Evolutionary conservation across 2,797 vertebrate species (phyloP), one percentile per base, ranked within the genome.

Genomic region (Knipowitschia caucasica): DNA sequence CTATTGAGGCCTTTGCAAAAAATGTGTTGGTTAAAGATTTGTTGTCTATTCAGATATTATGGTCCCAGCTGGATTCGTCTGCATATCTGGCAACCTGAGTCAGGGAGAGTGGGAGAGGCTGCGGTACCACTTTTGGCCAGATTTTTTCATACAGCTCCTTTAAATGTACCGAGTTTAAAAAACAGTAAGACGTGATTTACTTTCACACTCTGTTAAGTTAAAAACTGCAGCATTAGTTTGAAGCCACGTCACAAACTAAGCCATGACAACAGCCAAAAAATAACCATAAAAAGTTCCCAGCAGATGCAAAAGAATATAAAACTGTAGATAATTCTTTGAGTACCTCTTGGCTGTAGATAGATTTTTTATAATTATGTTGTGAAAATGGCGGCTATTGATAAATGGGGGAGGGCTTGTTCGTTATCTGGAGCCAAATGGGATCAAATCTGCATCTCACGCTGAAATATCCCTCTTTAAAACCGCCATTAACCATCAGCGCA

Each of bases 391-490:
- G 46, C 15, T 63, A 50, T 34, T 40, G 18, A 43, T 62, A 65
- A 55, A 46, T 51, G 59, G 49, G 55, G 60, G 56, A 58, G 43
- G 43, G 33, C 61, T 62, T 57, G 69, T 55, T 74, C 11, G 17
- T 73, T 74, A 55, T 50, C 43, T 38, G 10, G 43, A 31, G 50
- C 56, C 53, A 62, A 67, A 67, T 64, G 62, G 60, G 53, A 67
- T 73, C 50, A 55, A 58, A 71, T 63, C 43, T 64, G 66, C 58
- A 59, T 58, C 53, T 62, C 55, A 46, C 49, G 42, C 51, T 62
- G 26, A 71, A 63, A 75, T 50, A 57, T 58, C 12, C 15, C 56
- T 53, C 39, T 62, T 69, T 64, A 63, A 67, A 77, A 59, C 1
- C 2, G 17, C 62, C 60, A 59, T 77, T 77, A 69, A 55, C 39